These are phyloP conservation scores for Eilema caniola DNA, from an alignment of 2,888 invertebrate species.

Conservation along the genomic window DNA sequence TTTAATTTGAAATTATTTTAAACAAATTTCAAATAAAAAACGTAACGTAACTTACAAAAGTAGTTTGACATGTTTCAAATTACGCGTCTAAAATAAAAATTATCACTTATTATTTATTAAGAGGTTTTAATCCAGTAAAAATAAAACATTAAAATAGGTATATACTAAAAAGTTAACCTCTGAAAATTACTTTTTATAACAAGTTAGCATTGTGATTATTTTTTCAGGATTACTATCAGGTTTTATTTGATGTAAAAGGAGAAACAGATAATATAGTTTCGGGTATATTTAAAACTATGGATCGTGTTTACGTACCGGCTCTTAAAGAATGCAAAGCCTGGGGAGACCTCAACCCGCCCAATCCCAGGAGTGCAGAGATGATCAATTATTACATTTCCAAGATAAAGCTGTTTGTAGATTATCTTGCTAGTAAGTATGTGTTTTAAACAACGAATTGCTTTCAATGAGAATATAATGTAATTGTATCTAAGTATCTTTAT, in stretches of 20 bases:
- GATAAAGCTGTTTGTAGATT: slow-evolving; percentile 79
- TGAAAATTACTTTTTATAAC: no score
- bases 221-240: slow-evolving; percentile 75
- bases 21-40: no score
- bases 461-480: no score
- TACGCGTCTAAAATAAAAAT: no score
- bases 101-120: no score
- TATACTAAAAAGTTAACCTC: no score
- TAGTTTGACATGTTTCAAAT: no score
- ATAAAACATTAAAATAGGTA: no score
- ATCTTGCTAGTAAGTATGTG: slow-evolving; percentile 73
- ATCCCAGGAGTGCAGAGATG: slow-evolving; percentile 74
- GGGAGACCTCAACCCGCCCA: slow-evolving; percentile 82
- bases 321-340: slow-evolving; percentile 71
- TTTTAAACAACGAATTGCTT: not conserved
- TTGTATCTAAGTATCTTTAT: no score
- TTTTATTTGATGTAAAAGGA: slow-evolving; percentile 70
- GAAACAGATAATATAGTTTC: slow-evolving; percentile 79
- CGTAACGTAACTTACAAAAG: no score
- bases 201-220: not conserved
- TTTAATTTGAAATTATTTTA: no score
- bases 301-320: slow-evolving; percentile 70
- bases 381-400: slow-evolving; percentile 76
- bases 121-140: no score
- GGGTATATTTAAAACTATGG: slow-evolving; percentile 73